Percentiles rank a stretch among this genome's conserved stretches.
These are phyloP conservation scores for Nycticebus coucang DNA, from an alignment of 2,113 vertebrate species.

Conservation along the genomic window DNA sequence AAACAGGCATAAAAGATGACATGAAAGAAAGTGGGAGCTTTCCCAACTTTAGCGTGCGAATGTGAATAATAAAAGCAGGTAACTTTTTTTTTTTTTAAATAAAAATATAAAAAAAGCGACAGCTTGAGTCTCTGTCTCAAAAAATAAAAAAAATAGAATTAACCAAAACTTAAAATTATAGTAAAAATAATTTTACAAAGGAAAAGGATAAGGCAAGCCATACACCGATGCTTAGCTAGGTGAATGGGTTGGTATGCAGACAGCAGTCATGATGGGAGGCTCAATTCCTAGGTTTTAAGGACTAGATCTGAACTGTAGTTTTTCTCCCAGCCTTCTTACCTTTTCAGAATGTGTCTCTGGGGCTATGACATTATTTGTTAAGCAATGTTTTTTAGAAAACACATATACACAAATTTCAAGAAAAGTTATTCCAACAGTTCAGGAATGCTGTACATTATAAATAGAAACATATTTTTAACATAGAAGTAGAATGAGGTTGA, in stretches of 20 bases:
- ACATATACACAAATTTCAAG: background rate
- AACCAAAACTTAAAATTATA: background rate
- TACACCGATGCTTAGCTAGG: background rate
- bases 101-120: too few relatives aligned
- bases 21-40: too few relatives aligned
- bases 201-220: background rate
- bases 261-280: background rate
- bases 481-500: slow-evolving; percentile 63
- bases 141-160: background rate
- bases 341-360: background rate
- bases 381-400: slow-evolving; percentile 1
- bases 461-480: slow-evolving; percentile 36
- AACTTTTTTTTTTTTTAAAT: too few relatives aligned
- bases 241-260: background rate
- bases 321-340: background rate
- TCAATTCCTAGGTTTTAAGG: background rate
- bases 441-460: background rate
- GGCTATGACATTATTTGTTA: background rate
- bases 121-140: too few relatives aligned
- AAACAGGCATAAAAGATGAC: too few relatives aligned
- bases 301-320: background rate
- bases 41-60: too few relatives aligned
- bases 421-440: background rate
- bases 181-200: background rate
- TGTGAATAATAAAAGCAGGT: too few relatives aligned